Evolutionary conservation across 2,888 invertebrate species (phyloP).

Genomic region (Hemithea aestivaria): DNA sequence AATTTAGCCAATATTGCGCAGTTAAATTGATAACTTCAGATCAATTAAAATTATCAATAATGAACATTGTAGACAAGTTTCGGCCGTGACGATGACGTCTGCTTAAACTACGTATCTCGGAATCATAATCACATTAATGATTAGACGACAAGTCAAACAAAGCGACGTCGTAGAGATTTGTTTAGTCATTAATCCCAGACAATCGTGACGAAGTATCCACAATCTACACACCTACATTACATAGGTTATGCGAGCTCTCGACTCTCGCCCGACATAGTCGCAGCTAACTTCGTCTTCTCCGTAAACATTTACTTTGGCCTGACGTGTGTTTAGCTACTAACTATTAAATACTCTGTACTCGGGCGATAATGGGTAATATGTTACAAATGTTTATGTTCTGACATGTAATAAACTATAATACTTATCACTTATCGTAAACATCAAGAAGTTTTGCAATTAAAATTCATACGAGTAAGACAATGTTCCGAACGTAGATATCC

Average conservation of each 20-base stretch:
- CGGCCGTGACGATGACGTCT: no score
- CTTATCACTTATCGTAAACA: slow-evolving; percentile 14
- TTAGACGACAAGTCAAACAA: no score
- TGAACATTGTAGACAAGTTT: no score
- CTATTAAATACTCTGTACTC: slow-evolving; percentile 13
- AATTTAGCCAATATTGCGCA: no score
- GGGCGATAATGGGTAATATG: slow-evolving; percentile 56
- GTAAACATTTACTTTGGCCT: slow-evolving; percentile 54
- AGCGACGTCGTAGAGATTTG: slow-evolving; percentile 9
- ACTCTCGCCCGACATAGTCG: slow-evolving; percentile 36
- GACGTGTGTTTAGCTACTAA: slow-evolving; percentile 48
- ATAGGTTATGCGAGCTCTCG: slow-evolving; percentile 19
- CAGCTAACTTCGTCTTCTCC: slow-evolving; percentile 42
- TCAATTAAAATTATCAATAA: no score
- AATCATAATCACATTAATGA: no score
- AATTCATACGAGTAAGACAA: no score
- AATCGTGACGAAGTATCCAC: slow-evolving; percentile 11
- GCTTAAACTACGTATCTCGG: no score
- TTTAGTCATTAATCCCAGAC: slow-evolving; percentile 15
- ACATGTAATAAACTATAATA: slow-evolving; percentile 50
- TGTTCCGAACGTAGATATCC: no score
- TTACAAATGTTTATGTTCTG: slow-evolving; percentile 61
- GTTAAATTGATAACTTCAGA: no score
- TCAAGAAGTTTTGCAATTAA: no score
- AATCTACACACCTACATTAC: no score